Evolutionary conservation across 2,797 vertebrate species (phyloP).

Genomic region (Eleutherodactylus coqui): DNA sequence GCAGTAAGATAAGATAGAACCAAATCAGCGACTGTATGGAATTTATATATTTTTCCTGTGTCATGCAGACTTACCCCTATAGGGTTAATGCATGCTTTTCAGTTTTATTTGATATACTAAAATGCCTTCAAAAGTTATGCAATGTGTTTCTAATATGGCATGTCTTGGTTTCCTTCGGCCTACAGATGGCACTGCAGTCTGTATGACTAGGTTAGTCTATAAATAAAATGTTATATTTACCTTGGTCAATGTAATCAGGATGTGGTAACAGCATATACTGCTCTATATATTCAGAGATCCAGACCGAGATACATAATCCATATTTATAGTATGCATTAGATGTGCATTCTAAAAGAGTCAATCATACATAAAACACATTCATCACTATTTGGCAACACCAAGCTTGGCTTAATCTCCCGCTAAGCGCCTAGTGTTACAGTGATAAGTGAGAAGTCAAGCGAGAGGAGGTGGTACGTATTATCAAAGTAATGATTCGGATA

Average conservation of each 20-base stretch:
- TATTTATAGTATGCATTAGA: background rate
- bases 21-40: background rate
- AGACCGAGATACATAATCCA: background rate
- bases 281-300: background rate
- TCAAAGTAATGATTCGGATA: background rate
- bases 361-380: background rate
- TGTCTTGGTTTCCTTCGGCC: background rate
- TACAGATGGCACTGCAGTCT: slow-evolving; percentile 30
- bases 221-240: background rate
- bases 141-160: background rate
- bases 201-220: background rate
- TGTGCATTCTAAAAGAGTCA: background rate
- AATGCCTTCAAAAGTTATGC: background rate
- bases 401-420: background rate
- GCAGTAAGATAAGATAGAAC: background rate
- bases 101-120: background rate
- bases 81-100: background rate
- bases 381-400: background rate
- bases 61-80: background rate
- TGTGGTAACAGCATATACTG: too few relatives aligned
- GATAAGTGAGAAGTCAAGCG: background rate
- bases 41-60: background rate
- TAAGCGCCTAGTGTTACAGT: background rate
- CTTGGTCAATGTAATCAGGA: background rate
- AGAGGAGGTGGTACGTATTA: background rate